A percentile compares a stretch with the other conserved stretches of the same genome.
These are phyloP conservation scores for Leptothorax acervorum DNA, from an alignment of 2,888 invertebrate genomes.

Conservation along the genomic window DNA sequence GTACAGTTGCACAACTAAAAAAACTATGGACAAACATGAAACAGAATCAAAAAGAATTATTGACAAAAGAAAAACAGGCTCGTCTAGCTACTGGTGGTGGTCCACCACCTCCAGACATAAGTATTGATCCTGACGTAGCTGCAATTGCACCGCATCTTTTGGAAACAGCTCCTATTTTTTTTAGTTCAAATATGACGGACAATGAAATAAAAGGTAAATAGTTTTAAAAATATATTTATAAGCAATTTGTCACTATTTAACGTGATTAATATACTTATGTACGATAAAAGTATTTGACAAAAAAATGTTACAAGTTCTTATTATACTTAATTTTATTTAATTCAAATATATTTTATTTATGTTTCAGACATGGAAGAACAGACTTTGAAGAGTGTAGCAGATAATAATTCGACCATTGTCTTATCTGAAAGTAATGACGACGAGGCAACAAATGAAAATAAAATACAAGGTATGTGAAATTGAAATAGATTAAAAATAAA, in stretches of 20 bases:
- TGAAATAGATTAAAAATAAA: not conserved
- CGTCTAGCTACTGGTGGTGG: too few relatives aligned
- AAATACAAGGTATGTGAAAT: not conserved
- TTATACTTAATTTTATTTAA: not conserved
- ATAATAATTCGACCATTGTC: not conserved
- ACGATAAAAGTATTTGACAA: too few relatives aligned
- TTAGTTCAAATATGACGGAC: slow-evolving; percentile 47
- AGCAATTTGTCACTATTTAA: too few relatives aligned
- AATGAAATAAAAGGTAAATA: slow-evolving; percentile 36
- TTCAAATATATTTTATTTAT: not conserved
- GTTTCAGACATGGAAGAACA: not conserved
- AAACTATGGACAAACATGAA: too few relatives aligned
- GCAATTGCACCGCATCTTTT: slow-evolving; percentile 56
- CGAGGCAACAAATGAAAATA: not conserved
- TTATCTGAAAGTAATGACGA: not conserved
- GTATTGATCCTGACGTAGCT: slow-evolving; percentile 59
- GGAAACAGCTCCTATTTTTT: slow-evolving; percentile 52
- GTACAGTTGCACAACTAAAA: too few relatives aligned
- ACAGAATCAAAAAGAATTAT: too few relatives aligned
- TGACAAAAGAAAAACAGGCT: too few relatives aligned
- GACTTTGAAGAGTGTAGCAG: not conserved
- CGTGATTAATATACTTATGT: too few relatives aligned
- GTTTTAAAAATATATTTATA: too few relatives aligned
- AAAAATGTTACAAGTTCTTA: not conserved
- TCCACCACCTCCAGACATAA: not conserved